phyloP scores from a whole-genome alignment of 2,113 vertebrate genomes.

The Laterallus jamaicensis region DNA sequence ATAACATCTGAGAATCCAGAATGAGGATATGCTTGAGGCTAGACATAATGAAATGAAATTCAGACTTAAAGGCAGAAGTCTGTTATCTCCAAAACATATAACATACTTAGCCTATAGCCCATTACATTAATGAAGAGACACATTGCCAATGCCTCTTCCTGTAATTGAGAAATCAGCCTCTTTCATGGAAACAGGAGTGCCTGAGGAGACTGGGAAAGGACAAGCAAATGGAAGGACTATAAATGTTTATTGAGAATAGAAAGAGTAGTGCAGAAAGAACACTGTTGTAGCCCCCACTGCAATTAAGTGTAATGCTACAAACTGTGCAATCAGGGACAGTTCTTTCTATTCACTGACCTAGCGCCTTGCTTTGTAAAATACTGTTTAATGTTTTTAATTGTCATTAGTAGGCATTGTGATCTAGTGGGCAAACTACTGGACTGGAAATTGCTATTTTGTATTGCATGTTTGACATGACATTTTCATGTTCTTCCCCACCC shows the following conservation, averaged over 20 bases:
- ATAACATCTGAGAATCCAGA: background rate
- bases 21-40: background rate
- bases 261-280: background rate
- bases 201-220: background rate
- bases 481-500: background rate
- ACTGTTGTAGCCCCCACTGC: background rate
- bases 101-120: background rate
- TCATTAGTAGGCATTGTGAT: background rate
- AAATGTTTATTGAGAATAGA: background rate
- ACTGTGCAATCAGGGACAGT: background rate
- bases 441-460: background rate
- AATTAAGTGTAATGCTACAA: background rate
- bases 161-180: background rate
- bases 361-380: background rate
- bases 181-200: background rate
- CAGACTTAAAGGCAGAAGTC: background rate
- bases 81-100: background rate
- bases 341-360: background rate
- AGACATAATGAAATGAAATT: constrained; percentile 3
- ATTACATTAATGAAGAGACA: background rate
- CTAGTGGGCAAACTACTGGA: background rate
- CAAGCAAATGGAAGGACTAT: background rate
- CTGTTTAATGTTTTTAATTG: background rate
- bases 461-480: background rate
- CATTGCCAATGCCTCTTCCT: background rate